Conservation (phyloP, 2,113 vertebrate genomes). For the Calypte anna region DNA sequence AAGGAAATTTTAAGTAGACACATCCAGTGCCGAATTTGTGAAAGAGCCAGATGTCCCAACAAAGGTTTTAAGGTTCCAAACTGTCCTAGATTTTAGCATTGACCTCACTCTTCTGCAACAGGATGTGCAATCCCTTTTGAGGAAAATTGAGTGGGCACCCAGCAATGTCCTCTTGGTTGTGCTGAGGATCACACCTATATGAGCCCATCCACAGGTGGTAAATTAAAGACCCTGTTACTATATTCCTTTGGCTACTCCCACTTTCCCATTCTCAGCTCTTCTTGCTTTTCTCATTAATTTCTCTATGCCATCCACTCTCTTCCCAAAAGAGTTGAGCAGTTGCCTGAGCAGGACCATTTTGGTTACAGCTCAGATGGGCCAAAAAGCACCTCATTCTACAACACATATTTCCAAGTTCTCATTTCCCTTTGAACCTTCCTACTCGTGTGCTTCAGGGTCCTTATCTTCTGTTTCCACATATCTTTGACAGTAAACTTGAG, state of each 20-base stretch:
- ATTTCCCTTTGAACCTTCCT: not conserved
- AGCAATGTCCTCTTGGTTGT: not conserved
- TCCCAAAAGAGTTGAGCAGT: not conserved
- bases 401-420: not conserved
- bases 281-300: not conserved
- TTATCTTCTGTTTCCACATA: not conserved
- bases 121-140: not conserved
- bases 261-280: not conserved
- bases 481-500: not conserved
- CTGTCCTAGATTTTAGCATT: not conserved
- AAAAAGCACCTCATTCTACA: not conserved
- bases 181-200: not conserved
- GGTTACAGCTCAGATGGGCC: not conserved
- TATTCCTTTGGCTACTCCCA: not conserved
- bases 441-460: not conserved
- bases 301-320: not conserved
- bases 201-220: not conserved
- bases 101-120: not conserved
- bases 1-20: not conserved
- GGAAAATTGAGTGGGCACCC: not conserved
- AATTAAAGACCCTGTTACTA: not conserved
- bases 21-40: fast-evolving
- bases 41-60: not conserved
- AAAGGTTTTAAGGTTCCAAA: not conserved
- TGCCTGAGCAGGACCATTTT: not conserved